Percentiles rank a stretch among this genome's conserved stretches.
phyloP scores from a whole-genome alignment of 2,113 vertebrate species.

The Hypomesus transpacificus region DNA sequence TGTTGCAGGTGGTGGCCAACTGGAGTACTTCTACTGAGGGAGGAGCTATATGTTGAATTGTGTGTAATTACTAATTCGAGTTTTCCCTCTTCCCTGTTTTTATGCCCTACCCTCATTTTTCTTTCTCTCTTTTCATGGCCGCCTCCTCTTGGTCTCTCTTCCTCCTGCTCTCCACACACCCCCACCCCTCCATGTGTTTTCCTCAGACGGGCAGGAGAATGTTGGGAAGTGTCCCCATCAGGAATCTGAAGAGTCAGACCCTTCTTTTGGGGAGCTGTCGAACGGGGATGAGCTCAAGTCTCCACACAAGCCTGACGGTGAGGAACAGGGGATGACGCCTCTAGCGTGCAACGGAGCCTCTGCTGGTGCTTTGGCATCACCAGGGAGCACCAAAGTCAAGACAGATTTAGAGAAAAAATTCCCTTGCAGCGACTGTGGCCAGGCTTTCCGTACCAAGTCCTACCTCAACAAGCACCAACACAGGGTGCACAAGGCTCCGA shows the following conservation, averaged over 20 bases:
- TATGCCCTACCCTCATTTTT: not conserved
- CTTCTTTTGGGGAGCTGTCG: constrained; percentile 88
- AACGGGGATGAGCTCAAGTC: constrained; percentile 91
- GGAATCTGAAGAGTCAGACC: constrained; percentile 93
- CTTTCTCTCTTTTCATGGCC: not conserved
- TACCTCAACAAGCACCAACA: constrained; percentile 99
- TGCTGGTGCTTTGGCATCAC: constrained; percentile 47
- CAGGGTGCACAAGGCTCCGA: constrained; percentile 88
- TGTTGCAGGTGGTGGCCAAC: constrained; percentile 38
- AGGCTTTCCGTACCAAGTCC: constrained; percentile 98
- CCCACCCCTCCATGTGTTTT: constrained; percentile 34
- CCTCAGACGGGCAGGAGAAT: constrained; percentile 78
- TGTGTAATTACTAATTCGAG: not conserved
- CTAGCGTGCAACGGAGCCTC: constrained; percentile 81
- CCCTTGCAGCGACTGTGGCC: constrained; percentile 88
- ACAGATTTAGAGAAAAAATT: constrained; percentile 92
- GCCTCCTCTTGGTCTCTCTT: constrained; percentile 8
- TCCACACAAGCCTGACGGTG: too few species aligned
- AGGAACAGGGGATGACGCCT: constrained; percentile 34
- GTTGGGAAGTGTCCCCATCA: constrained; percentile 92
- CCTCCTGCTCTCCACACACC: constrained; percentile 3
- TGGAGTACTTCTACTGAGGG: not conserved
- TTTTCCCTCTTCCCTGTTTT: too few species aligned
- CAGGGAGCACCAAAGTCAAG: constrained; percentile 86
- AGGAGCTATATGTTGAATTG: not conserved